These are phyloP conservation scores for Oedothorax gibbosus DNA, from an alignment of 1,140 invertebrate genomes.

Conservation along the genomic window DNA sequence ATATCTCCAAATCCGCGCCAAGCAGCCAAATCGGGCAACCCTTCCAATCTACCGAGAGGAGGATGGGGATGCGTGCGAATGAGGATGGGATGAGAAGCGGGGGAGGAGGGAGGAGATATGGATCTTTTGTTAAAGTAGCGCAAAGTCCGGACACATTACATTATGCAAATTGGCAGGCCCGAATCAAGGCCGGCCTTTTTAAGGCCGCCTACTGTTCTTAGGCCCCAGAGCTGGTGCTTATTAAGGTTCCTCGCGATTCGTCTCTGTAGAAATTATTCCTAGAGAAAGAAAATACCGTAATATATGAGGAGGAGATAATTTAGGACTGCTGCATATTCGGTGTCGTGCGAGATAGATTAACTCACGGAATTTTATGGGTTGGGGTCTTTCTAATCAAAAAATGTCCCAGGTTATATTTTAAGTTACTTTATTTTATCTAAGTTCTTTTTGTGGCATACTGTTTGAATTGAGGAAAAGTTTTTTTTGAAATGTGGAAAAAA, in stretches of 20 bases:
- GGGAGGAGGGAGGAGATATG: conserved; percentile 25
- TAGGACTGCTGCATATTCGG: not conserved
- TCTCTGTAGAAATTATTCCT: conserved; percentile 38
- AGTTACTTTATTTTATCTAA: too few species aligned
- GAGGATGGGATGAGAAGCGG: conserved; percentile 14
- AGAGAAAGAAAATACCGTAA: conserved; percentile 22
- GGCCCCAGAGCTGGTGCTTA: conserved; percentile 33
- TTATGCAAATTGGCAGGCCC: conserved; percentile 55
- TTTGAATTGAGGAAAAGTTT: too few species aligned
- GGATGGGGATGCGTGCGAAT: conserved; percentile 44
- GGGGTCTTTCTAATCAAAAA: conserved; percentile 23
- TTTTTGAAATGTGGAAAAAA: too few species aligned
- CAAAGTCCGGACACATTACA: conserved; percentile 56
- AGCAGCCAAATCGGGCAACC: conserved; percentile 24
- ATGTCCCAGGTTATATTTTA: not conserved
- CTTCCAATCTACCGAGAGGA: conserved; percentile 13
- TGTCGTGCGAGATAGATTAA: conserved; percentile 36
- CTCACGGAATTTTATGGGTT: conserved; percentile 38
- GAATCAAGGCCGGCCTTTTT: conserved; percentile 8
- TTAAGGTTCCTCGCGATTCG: conserved; percentile 34
- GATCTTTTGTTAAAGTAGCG: conserved; percentile 52
- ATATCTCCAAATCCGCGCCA: too few species aligned
- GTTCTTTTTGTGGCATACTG: too few species aligned
- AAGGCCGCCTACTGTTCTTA: conserved; percentile 34
- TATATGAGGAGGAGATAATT: conserved; percentile 52